Evolutionary conservation across 1,140 invertebrate genomes (phyloP), one percentile per base, ranked within the genome.

Genomic region (Theocolax elegans): DNA sequence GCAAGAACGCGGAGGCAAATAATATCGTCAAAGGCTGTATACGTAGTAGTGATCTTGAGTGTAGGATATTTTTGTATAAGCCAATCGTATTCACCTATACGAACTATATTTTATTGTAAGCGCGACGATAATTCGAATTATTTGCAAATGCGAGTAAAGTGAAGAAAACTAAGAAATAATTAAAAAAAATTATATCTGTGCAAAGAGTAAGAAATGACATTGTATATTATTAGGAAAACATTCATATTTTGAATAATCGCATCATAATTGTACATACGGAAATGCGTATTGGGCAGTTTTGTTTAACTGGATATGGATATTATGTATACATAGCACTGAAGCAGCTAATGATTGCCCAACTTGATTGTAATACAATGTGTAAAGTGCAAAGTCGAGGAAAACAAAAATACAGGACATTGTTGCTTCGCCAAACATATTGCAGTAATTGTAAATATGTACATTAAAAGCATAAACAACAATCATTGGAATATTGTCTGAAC

Each of bases 401-500:
- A 53, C 19, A 60, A 44, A 48, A 53, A 54, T 56, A 56, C n/a
- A 48, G 46, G 40, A 54, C 27, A 51, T 29, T 68, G 46, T 60
- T 70, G 60, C 60, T 64, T 56, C 17, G 35, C 15, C 38, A 71
- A 21, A 72, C 63, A 62, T 73, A 75, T 71, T 77, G 64, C 75
- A 59, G 46, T 40, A 62, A 69, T 40, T 79, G 75, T 79, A 79
- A 54, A 79, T 79, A 76, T 77, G 73, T 76, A 76, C 56, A 75
- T 77, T 75, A 73, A 75, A 44, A n/a, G 44, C 63, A 54, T 63
- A 72, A 74, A 73, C 31, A 35, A 35, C 31, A 35, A 6, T 35
- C 31, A 35, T 35, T 35, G 71, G 58, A 62, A 62, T 40, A 72
- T 15, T 67, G 40, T 67, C 31, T 63, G 35, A 64, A 63, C 44